phyloP scores from a whole-genome alignment of 1,140 invertebrate species.

The Dryas iulia region DNA sequence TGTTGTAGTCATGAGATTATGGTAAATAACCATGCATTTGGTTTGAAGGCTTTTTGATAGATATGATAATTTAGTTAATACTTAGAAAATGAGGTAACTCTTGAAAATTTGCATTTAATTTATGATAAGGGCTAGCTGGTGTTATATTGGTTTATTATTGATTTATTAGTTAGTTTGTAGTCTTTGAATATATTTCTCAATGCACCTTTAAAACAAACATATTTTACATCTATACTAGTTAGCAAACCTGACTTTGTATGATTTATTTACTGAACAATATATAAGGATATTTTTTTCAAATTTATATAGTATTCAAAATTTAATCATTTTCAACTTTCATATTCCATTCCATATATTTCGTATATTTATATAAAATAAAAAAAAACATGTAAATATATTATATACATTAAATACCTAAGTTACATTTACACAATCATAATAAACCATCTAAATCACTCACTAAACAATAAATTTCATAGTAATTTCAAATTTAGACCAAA shows the following conservation, averaged over 20 bases:
- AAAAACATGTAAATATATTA: too few relatives aligned
- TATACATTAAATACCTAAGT: too few relatives aligned
- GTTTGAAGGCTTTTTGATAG: neutral
- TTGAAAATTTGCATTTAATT: neutral
- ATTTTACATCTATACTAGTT: too few relatives aligned
- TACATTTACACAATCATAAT: too few relatives aligned
- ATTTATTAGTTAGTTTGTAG: too few relatives aligned
- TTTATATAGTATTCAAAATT: too few relatives aligned
- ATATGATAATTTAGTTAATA: neutral
- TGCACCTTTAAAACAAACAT: neutral
- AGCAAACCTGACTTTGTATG: too few relatives aligned
- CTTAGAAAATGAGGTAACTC: neutral
- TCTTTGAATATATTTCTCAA: neutral
- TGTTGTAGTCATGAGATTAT: conserved; percentile 26
- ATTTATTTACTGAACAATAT: too few relatives aligned
- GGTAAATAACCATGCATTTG: neutral
- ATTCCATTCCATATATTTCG: too few relatives aligned
- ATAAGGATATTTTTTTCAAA: too few relatives aligned
- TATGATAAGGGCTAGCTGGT: neutral
- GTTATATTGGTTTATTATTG: neutral
- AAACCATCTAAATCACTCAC: neutral
- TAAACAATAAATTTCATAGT: neutral
- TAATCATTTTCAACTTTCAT: too few relatives aligned
- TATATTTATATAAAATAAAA: too few relatives aligned
- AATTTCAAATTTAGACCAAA: neutral